Evolutionary conservation across 2,797 vertebrate species (phyloP), one percentile per base, ranked within the genome.

Genomic region (Paguma larvata): DNA sequence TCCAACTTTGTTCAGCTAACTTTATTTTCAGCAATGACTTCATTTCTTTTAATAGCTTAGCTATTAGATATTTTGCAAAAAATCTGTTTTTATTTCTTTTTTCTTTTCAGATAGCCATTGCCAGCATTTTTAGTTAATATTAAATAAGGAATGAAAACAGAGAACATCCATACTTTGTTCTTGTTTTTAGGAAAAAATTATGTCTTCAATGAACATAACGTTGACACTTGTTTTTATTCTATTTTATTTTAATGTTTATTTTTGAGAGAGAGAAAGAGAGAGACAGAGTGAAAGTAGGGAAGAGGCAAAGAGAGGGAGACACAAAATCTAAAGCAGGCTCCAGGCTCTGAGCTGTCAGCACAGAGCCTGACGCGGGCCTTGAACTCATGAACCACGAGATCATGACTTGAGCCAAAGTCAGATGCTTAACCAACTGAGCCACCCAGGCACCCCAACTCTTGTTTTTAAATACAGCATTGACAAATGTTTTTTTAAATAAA

Each of bases 61-160:
- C 23, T 80, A 75, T 67, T 38, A 65, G 7, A 79, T 56, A 38
- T 73, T 59, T 77, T 73, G 32, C 34, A 75, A 79, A 94, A 85
- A 85, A 94, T 84, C 70, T 51, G 21, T 51, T 67, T 90, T 85
- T 46, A 79, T 93, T 85, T 41, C 3, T 82, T 86, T 91, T 84
- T 77, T 67, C 78, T 88, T 94, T 87, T 89, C 78, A 78, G 63
- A 87, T 70, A 92, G 23, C 19, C 23, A 83, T 78, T 44, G 62
- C 8, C 34, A 83, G 51, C 44, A 85, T 79, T 85, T 67, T 65
- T 80, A 80, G n/a, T 48, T 32, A 85, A 89, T 73, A 72, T 67
- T 73, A 89, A 78, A 67, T 89, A 79, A 92, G 13, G 21, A 92
- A 48, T 75, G 32, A 79, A 79, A 87, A 91, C 32, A 89, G 65